Evolutionary conservation across 1,140 invertebrate species (phyloP), one percentile per base, ranked within the genome.

Genomic region (Pogonomyrmex californicus): DNA sequence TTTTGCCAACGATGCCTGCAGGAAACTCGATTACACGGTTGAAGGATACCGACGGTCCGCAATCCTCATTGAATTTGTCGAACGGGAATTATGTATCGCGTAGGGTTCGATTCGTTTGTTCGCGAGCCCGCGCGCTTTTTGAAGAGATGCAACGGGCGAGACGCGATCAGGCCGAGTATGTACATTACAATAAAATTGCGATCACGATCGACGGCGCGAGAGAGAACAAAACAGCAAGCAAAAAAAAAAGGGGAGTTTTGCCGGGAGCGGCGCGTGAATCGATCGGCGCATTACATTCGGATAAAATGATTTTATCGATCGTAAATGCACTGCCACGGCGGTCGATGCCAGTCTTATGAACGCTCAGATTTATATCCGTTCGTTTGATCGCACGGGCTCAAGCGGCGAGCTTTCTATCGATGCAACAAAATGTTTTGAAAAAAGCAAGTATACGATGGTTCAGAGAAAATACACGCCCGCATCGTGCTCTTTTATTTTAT

Each of bases 291-390:
- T 91, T 91, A 91, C 88, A 90, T 90, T 90, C 90, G 90, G 90
- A 92, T 91, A 91, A 92, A 91, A 90, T 90, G 91, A 92, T 92
- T 91, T 91, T 86, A 91, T 90, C 90, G 90, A 92, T 92, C 91
- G 87, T 90, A 91, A 89, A 91, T 88, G 87, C 87, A 83, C 78
- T 86, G 73, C 63, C 38, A 71, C 47, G 70, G 66, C 33, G 70
- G 60, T 51, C 68, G 71, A 83, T 81, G 86, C 33, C 60, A 70
- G 82, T 23, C 89, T 91, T 89, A 87, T 89, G 90, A 88, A 73
- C 76, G 88, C 58, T 62, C 78, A 70, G 66, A 91, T 91, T 91
- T 91, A 91, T 78, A 90, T 89, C 82, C 88, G 33, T 10, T 60
- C 49, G 30, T 51, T 30, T 47, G 60, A 30, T 66, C 66, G 49